Evolutionary conservation across 2,113 vertebrate genomes (phyloP), one percentile per base, ranked within the genome.

Genomic region (Mungos mungo): DNA sequence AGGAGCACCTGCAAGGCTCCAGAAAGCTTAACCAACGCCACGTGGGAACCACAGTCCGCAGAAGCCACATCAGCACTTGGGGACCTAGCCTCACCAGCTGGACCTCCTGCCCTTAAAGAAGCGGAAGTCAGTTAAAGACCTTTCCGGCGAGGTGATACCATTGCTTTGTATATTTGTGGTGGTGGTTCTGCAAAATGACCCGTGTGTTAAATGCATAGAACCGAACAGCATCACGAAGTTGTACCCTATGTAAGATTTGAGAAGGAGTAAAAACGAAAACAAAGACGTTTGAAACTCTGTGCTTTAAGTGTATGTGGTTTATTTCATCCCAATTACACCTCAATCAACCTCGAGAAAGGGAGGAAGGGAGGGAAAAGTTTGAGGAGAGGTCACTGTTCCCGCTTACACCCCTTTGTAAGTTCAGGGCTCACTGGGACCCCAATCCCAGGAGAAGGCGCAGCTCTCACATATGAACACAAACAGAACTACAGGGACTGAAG

Each of bases 11-110:
- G 45, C 7, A n/a, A 38, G 60, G 60, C 60, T 25, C 35, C 12
- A 47, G 79, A 60, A 29, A 57, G 65, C 29, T 18, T 47, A 60
- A 2, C 29, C 25, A 27, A 35, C 3, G 0, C 0, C 0, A 16
- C 23, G 12, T 25, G 12, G 72, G 3, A 57, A n/a, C 19, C 8
- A 1, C 13, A 0, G 19, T 25, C 13, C 8, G 2, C 16, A 15
- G 38, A 19, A 50, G 69, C 23, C 66, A 23, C 50, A 18, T 74
- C 91, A 21, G 41, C 69, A 23, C 15, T 0, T 14, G 15, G 19
- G 19, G 14, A 7, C 65, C 9, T n/a, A 74, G 38, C n/a, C 19
- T 57, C 35, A 35, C n/a, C 14, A 19, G 45, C 6, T 18, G 65
- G 71, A 41, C 4, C 0, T 0, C 71, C 60, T 0, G n/a, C 63